Base-by-base conservation (phyloP, 2,888 invertebrate species). In the Tetragonisca angustula region DNA sequence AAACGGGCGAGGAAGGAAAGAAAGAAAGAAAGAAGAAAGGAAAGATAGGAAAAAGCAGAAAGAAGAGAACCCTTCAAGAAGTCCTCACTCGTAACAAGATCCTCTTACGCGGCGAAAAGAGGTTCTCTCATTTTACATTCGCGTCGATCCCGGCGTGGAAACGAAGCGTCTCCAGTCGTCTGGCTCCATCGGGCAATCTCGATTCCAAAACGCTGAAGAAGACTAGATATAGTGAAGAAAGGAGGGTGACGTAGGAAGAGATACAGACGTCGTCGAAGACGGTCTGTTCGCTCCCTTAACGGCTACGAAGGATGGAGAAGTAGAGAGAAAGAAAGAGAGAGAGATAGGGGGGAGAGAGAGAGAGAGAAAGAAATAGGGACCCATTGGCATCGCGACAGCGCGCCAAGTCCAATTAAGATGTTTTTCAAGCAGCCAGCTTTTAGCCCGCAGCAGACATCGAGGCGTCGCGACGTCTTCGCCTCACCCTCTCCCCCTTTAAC, bases 361-460 rank as follows among this genome's bases (percentile, higher is more conserved):
- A 56, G 56, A 19, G 27, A 24, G 17, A 24, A 17, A 21, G 15
- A 64, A 49, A 43, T 62, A 65, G 73, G 68, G 79, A 36, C 72
- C 52, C 59, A 70, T 76, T 77, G 80, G 76, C 59, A 73, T 59
- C 76, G 84, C 68, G 81, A 89, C 61, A 75, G 81, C 76, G 82
- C 75, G 88, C 88, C 82, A 90, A 89, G 90, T 92, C 92, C 92
- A 93, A 93, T 93, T 93, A 93, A 93, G 92, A 92, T 92, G 92
- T 92, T 92, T 92, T 91, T 92, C 90, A 89, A 86, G 70, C 87
- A 84, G 81, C 56, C 77, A 78, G 83, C 87, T 78, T 89, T 85
- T 86, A 84, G 86, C 81, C 86, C 78, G 82, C 85, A 90, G 88
- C 86, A 90, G 88, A 87, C 91, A 90, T 91, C 88, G 88, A 84